Base-by-base conservation (phyloP, 2,888 invertebrate genomes). In the Drosophila hamatofila region DNA sequence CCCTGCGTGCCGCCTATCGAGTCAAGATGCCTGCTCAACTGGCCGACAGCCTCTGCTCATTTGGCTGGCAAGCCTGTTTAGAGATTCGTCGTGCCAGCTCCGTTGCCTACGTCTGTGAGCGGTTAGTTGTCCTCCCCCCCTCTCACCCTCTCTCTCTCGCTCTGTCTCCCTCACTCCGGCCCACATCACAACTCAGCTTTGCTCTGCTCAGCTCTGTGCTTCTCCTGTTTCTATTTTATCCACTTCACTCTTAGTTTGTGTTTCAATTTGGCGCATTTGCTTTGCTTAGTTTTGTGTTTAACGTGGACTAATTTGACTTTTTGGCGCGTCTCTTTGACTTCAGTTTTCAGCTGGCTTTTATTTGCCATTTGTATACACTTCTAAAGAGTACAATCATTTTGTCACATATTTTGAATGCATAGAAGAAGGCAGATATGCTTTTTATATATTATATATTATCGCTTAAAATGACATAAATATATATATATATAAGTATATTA, bases 21-120 rank as follows among this genome's bases (percentile, higher is more conserved):
- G 8, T 46, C 58, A 14, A 48, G 58, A n/a, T 48, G 56, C 60
- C 66, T 42, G 51, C 69, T 70, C 54, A 58, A 75, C 64, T 70
- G 74, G 57, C 72, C 57, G 54, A 63, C 79, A 71, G 74, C 70
- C 78, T 75, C 54, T 61, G 65, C 77, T 88, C 81, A 67, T 82
- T 80, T 80, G 80, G 80, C 78, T 69, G 80, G 72, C 76, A 82
- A 82, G 80, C 80, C 80, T 79, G 83, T 82, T 80, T 80, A 75
- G 69, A 72, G 72, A 72, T 81, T 80, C 79, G 80, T 81, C 52
- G 79, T 72, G 69, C 63, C 65, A 52, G 69, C 65, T 74, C 60
- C 68, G 56, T 44, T 42, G 41, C 11, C 56, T 21, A 21, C 16
- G 37, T 30, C 41, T 56, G 25, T 27, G 18, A 35, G 51, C 51